These are phyloP conservation scores for Actinopyga echinites DNA, from an alignment of 53 echinoderm and acorn worm genomes.

Conservation along the genomic window DNA sequence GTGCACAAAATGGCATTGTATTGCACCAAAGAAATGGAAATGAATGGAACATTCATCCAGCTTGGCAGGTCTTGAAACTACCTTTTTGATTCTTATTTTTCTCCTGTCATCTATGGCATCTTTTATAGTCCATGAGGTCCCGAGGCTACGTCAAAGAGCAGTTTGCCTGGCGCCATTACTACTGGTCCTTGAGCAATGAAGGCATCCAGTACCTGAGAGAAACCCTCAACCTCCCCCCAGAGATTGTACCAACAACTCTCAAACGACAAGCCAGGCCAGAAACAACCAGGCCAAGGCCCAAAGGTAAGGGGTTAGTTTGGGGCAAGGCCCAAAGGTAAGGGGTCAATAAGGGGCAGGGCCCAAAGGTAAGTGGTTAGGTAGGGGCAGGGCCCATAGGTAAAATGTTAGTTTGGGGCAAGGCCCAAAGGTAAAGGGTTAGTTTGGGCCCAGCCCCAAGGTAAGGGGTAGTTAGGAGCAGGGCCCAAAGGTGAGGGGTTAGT, in stretches of 20 bases:
- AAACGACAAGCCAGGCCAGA: slow-evolving; percentile 91
- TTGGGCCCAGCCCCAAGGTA: no score
- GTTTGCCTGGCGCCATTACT: slow-evolving; percentile 99
- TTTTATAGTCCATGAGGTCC: slow-evolving; percentile 83
- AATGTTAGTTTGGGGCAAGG: no score
- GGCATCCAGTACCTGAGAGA: slow-evolving; percentile 99
- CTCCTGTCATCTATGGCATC: not conserved
- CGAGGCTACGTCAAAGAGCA: slow-evolving; percentile 98
- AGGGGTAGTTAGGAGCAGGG: no score
- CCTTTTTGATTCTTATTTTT: not conserved
- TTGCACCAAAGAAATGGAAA: no score
- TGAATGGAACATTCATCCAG: no score
- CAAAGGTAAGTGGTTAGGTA: no score
- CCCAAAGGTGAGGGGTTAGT: no score
- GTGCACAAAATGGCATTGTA: no score
- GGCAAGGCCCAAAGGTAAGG: no score
- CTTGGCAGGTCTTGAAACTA: not conserved
- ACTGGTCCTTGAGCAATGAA: slow-evolving; percentile 99
- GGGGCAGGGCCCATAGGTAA: no score
- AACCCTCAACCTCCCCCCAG: slow-evolving; percentile 93
- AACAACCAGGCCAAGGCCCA: slow-evolving; percentile 85
- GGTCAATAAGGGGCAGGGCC: no score
- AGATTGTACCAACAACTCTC: slow-evolving; percentile 96
- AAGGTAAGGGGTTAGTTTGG: slow-evolving; percentile 39
- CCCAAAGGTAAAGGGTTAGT: slow-evolving; percentile 62